Evolutionary conservation across 2,888 invertebrate genomes (phyloP).

Genomic region (Clostera curtula): DNA sequence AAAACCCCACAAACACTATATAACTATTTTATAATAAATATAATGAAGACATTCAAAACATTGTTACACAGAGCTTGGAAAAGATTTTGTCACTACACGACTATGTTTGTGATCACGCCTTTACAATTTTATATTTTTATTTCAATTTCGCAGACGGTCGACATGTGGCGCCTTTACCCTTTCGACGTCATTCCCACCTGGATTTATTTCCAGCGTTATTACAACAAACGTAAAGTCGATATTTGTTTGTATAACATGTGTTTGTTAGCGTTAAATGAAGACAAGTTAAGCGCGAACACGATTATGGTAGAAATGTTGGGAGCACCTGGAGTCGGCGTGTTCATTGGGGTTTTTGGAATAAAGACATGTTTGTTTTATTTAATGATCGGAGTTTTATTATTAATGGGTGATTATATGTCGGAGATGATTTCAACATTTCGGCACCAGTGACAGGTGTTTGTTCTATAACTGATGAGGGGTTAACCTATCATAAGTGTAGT

Average conservation of each 20-base stretch:
- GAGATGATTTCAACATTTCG: no score
- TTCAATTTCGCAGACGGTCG: conserved; percentile 48
- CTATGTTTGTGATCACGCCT: conserved; percentile 29
- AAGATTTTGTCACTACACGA: conserved; percentile 48
- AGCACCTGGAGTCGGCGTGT: conserved; percentile 50
- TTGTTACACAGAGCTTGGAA: no score
- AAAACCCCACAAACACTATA: no score
- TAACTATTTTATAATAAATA: no score
- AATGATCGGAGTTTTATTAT: conserved; percentile 14
- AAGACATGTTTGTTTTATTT: conserved; percentile 20
- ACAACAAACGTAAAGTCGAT: conserved; percentile 3
- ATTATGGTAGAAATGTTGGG: conserved; percentile 44
- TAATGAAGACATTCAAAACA: no score
- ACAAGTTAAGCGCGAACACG: conserved; percentile 48
- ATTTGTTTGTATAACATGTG: conserved; percentile 10
- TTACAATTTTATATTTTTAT: conserved; percentile 39
- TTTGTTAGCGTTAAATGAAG: conserved; percentile 48
- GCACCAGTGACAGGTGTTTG: no score
- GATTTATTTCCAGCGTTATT: conserved; percentile 5
- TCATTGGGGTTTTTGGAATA: conserved; percentile 39
- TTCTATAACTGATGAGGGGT: no score
- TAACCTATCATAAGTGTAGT: no score
- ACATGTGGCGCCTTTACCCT: conserved; percentile 59
- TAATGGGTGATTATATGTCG: no score
- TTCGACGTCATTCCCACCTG: conserved; percentile 16